Evolutionary conservation across 1,140 invertebrate species (phyloP).

Genomic region (Drosophila nasuta): DNA sequence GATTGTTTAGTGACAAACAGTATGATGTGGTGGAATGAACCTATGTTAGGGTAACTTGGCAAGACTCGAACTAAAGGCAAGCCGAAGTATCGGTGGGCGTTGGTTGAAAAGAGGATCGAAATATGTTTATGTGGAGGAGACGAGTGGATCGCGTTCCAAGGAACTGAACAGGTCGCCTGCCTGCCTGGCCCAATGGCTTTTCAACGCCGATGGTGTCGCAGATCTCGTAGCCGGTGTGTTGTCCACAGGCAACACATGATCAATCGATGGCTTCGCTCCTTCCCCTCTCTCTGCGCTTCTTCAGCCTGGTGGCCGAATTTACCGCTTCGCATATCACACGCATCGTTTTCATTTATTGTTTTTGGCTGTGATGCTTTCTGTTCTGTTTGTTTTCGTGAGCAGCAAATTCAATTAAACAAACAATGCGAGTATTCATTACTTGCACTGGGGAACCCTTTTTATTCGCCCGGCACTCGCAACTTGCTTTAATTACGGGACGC

Average conservation of each 20-base stretch:
- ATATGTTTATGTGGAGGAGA: constrained; percentile 41
- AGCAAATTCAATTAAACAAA: constrained; percentile 76
- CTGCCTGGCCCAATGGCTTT: constrained; percentile 36
- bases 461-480: constrained; percentile 25
- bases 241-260: constrained; percentile 49
- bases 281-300: neutral
- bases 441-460: constrained; percentile 34
- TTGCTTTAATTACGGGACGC: constrained; percentile 58
- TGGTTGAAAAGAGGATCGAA: constrained; percentile 63
- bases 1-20: neutral
- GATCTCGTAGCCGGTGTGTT: constrained; percentile 48
- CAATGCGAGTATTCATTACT: constrained; percentile 39
- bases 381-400: constrained; percentile 59
- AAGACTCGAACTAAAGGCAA: constrained; percentile 48
- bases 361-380: constrained; percentile 17
- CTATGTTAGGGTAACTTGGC: neutral
- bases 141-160: constrained; percentile 50
- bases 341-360: constrained; percentile 39
- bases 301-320: constrained; percentile 45
- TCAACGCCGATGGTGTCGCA: constrained; percentile 81
- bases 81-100: constrained; percentile 66
- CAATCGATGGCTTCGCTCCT: constrained; percentile 46
- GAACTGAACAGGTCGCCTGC: constrained; percentile 48
- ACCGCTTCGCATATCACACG: constrained; percentile 61
- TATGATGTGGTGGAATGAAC: neutral